phyloP scores from a whole-genome alignment of 2,113 vertebrate genomes.

The Aegotheles bennettii region DNA sequence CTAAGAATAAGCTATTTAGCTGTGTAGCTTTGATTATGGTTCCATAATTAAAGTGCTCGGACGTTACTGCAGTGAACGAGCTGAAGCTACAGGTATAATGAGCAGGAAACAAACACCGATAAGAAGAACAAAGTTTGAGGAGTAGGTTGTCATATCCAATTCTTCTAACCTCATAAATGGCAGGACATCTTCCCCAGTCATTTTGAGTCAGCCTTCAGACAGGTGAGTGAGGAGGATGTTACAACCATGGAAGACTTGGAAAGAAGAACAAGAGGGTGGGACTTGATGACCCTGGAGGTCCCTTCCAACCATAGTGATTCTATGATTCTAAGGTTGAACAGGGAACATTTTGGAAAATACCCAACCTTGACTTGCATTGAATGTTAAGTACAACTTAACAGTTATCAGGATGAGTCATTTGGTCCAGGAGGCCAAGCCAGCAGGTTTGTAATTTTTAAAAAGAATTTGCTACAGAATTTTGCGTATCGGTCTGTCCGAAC shows the following conservation, averaged over 20 bases:
- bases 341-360: neutral
- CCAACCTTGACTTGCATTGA: neutral
- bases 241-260: neutral
- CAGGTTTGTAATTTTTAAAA: neutral
- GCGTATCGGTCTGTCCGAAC: neutral
- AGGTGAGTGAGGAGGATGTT: neutral
- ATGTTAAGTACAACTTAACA: neutral
- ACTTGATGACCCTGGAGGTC: too few species aligned
- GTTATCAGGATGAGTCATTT: neutral
- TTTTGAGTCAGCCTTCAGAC: neutral
- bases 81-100: neutral
- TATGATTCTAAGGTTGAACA: too few species aligned
- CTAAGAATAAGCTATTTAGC: neutral
- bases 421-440: neutral
- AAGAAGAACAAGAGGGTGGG: neutral
- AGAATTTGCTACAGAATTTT: neutral
- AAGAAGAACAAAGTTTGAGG: neutral
- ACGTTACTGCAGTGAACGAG: neutral
- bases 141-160: neutral
- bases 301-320: too few species aligned
- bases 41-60: neutral
- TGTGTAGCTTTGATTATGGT: neutral
- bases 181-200: neutral
- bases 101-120: neutral
- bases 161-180: neutral